phyloP scores from a whole-genome alignment of 2,888 invertebrate genomes.

The Ernsta delagoae region DNA sequence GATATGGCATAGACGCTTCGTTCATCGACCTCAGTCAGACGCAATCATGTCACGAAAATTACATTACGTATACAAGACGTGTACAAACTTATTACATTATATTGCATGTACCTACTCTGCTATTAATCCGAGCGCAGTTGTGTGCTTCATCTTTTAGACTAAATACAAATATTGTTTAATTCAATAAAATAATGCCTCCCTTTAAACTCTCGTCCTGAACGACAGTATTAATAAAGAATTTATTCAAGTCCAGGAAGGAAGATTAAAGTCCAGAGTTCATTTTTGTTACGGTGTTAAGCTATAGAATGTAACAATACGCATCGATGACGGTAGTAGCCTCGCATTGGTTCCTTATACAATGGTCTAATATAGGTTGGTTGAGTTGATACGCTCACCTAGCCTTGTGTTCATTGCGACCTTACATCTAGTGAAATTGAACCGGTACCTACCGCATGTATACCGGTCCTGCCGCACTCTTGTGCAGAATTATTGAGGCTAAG shows the following conservation, averaged over 20 bases:
- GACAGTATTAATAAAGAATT: not conserved
- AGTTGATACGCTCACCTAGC: conserved; percentile 69
- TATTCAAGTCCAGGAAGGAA: conserved; percentile 1
- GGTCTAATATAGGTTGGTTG: conserved; percentile 36
- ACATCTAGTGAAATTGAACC: conserved; percentile 80
- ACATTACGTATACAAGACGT: conserved; percentile 7
- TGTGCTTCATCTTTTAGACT: not conserved
- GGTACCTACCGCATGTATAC: conserved; percentile 55
- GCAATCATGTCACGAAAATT: conserved; percentile 43
- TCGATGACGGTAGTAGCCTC: conserved; percentile 11
- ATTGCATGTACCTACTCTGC: not conserved
- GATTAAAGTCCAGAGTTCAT: conserved; percentile 2
- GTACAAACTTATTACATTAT: conserved; percentile 3
- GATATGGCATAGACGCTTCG: too few relatives aligned
- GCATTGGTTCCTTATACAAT: conserved; percentile 38
- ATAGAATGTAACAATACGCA: conserved; percentile 9
- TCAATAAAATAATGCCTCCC: not conserved
- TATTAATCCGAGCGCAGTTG: not conserved
- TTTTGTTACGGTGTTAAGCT: not conserved
- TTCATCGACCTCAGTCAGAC: too few relatives aligned
- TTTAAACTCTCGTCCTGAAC: not conserved
- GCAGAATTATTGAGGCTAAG: conserved; percentile 53
- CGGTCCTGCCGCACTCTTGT: conserved; percentile 53
- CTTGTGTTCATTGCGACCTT: conserved; percentile 75
- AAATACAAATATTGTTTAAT: not conserved